Evolutionary conservation across 1,140 invertebrate genomes (phyloP).

Genomic region (Goniozus legneri): DNA sequence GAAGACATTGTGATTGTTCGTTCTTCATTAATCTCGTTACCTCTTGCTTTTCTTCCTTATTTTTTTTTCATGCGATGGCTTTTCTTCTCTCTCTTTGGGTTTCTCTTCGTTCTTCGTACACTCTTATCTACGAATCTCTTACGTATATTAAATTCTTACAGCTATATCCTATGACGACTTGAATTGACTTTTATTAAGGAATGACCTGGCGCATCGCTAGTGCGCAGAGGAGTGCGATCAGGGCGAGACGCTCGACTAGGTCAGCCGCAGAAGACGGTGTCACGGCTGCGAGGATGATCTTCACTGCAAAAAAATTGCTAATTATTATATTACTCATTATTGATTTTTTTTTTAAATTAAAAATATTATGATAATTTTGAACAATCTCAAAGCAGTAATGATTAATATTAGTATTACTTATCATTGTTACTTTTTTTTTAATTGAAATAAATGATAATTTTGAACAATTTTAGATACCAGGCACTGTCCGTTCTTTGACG

Average conservation of each 20-base stretch:
- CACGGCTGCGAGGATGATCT: slow-evolving; percentile 36
- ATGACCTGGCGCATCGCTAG: slow-evolving; percentile 41
- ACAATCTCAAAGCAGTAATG: background rate
- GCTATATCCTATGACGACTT: slow-evolving; percentile 47
- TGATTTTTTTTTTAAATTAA: background rate
- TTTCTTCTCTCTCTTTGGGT: slow-evolving; percentile 3
- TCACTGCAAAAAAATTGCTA: slow-evolving; percentile 33
- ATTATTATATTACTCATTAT: background rate
- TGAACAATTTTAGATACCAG: slow-evolving; percentile 49
- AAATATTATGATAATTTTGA: background rate
- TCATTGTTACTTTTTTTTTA: background rate
- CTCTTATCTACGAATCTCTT: slow-evolving; percentile 4
- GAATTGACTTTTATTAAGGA: slow-evolving; percentile 51
- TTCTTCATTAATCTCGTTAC: slow-evolving; percentile 22
- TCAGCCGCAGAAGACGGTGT: slow-evolving; percentile 34
- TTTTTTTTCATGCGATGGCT: slow-evolving; percentile 1
- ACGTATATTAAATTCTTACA: slow-evolving; percentile 27
- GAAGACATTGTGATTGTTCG: slow-evolving; percentile 36
- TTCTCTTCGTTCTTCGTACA: slow-evolving; percentile 16
- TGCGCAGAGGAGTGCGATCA: slow-evolving; percentile 31
- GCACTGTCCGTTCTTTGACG: slow-evolving; percentile 62
- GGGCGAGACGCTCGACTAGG: slow-evolving; percentile 33
- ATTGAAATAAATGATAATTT: slow-evolving; percentile 2
- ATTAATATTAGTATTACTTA: background rate
- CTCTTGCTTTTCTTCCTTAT: slow-evolving; percentile 5